Conservation (phyloP, 2,888 invertebrate species). For the Aporophyla nigra region DNA sequence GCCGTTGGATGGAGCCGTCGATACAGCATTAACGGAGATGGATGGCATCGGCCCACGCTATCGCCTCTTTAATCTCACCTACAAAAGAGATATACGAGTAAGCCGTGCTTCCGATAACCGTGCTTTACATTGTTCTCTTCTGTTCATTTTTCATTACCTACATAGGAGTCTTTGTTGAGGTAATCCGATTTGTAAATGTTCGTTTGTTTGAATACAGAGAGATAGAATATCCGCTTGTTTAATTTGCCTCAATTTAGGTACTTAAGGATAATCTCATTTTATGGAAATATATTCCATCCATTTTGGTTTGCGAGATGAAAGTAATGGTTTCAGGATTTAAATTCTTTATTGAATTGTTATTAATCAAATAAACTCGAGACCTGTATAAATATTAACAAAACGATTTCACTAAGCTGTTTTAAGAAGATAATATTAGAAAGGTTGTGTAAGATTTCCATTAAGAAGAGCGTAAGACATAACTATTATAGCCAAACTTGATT, state of each 20-base stretch:
- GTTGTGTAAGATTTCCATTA: constrained; percentile 17
- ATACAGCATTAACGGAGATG: constrained; percentile 86
- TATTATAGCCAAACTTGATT: constrained; percentile 34
- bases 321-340: constrained; percentile 12
- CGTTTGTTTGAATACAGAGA: constrained; percentile 31
- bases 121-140: constrained; percentile 46
- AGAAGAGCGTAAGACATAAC: constrained; percentile 9
- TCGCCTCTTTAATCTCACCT: constrained; percentile 86
- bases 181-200: constrained; percentile 45
- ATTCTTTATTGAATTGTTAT: constrained; percentile 14
- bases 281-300: constrained; percentile 10
- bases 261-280: constrained; percentile 25
- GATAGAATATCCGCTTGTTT: constrained; percentile 29
- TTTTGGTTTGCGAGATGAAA: constrained; percentile 21
- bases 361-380: constrained; percentile 18
- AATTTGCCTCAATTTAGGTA: constrained; percentile 32
- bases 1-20: constrained; percentile 74
- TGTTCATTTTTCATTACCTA: constrained; percentile 34
- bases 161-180: constrained; percentile 31
- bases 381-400: constrained; percentile 14
- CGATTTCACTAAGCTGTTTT: constrained; percentile 3
- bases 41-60: constrained; percentile 82
- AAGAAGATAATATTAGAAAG: neutral
- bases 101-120: constrained; percentile 66
- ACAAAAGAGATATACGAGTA: constrained; percentile 83